phyloP scores from a whole-genome alignment of 2,797 vertebrate genomes.

The Sebastes kiyomatsui region DNA sequence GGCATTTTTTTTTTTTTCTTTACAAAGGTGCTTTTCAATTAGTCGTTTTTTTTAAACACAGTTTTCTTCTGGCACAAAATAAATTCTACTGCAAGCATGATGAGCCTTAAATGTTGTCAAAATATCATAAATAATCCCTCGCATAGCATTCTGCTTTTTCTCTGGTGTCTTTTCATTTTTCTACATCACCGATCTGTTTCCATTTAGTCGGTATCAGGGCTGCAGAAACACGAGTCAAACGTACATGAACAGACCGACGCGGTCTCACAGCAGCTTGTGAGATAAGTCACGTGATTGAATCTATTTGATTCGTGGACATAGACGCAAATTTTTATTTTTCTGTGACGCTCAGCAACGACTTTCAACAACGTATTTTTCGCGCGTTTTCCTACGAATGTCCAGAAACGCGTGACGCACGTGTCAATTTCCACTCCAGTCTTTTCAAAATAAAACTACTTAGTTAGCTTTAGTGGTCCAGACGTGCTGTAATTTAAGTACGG shows the following conservation, averaged over 20 bases:
- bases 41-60: slow-evolving; percentile 4
- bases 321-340: too few species aligned
- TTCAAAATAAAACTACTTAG: too few species aligned
- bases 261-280: too few species aligned
- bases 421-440: too few species aligned
- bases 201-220: neutral
- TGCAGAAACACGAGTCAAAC: neutral
- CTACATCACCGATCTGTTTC: neutral
- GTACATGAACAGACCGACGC: neutral
- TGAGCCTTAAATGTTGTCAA: slow-evolving; percentile 15
- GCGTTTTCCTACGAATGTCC: too few species aligned
- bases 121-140: slow-evolving; percentile 14
- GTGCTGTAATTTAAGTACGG: too few species aligned
- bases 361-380: too few species aligned
- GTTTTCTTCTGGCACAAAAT: slow-evolving; percentile 53
- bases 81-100: slow-evolving; percentile 37
- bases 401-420: too few species aligned
- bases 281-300: too few species aligned
- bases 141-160: neutral
- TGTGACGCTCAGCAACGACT: too few species aligned
- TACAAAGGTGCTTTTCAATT: slow-evolving; percentile 59
- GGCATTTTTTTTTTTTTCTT: slow-evolving; percentile 59
- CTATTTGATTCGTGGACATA: too few species aligned
- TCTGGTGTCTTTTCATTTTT: neutral
- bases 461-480: too few species aligned